A percentile compares a stretch with the other conserved stretches of the same genome.
These are phyloP conservation scores for Ceratina calcarata DNA, from an alignment of 1,140 invertebrate genomes.

Conservation along the genomic window DNA sequence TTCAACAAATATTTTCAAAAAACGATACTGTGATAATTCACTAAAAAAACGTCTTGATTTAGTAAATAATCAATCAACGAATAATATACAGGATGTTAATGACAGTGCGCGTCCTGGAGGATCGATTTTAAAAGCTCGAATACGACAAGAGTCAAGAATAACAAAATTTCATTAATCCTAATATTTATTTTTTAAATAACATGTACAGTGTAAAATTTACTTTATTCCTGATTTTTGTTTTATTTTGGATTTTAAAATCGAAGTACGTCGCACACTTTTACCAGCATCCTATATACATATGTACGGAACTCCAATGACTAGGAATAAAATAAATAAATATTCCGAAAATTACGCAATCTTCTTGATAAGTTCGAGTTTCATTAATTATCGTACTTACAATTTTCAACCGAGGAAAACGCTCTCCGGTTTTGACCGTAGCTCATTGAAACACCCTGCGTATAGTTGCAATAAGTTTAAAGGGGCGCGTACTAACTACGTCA, in stretches of 20 bases:
- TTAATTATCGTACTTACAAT: conserved; percentile 46
- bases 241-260: too few relatives aligned
- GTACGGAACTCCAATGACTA: conserved; percentile 9
- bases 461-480: conserved; percentile 58
- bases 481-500: conserved; percentile 66
- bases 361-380: conserved; percentile 22
- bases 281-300: not conserved
- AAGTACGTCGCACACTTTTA: too few relatives aligned
- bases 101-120: too few relatives aligned
- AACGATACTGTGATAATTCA: not conserved
- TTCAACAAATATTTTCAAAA: not conserved
- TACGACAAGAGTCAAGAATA: too few relatives aligned
- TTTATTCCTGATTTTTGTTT: too few relatives aligned
- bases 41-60: not conserved
- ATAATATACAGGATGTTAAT: too few relatives aligned
- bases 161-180: too few relatives aligned
- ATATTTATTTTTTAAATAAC: not conserved
- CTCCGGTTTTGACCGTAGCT: conserved; percentile 60
- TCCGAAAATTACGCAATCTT: not conserved
- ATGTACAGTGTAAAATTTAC: not conserved
- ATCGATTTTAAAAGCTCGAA: too few relatives aligned
- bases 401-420: conserved; percentile 50
- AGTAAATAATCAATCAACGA: too few relatives aligned
- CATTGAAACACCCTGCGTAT: conserved; percentile 52
- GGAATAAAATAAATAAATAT: not conserved